A percentile compares a stretch with the other conserved stretches of the same genome.
These are phyloP conservation scores for Sterrhoptilus dennistouni DNA, from an alignment of 2,113 vertebrate genomes.

Conservation along the genomic window DNA sequence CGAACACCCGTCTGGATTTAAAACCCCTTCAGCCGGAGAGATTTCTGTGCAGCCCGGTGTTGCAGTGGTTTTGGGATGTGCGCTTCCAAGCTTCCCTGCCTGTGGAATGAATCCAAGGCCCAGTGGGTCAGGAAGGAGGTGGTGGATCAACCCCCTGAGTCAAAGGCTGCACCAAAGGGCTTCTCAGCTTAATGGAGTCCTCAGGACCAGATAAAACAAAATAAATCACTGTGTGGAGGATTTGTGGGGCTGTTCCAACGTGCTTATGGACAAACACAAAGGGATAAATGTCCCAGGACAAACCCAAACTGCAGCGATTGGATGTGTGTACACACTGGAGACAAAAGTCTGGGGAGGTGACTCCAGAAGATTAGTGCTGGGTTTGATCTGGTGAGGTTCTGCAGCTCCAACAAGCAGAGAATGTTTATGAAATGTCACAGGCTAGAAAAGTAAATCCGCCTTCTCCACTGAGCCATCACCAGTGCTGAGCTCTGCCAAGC, in stretches of 20 bases:
- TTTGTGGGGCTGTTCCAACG: background rate
- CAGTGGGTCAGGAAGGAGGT: accelerated
- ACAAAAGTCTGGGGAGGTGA: background rate
- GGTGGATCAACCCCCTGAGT: accelerated
- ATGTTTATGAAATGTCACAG: background rate
- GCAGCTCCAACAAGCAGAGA: background rate
- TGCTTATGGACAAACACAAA: background rate
- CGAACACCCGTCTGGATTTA: accelerated
- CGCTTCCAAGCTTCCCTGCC: no score
- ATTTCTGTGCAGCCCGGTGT: no score
- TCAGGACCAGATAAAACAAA: background rate
- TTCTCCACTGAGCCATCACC: background rate
- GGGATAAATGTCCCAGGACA: background rate
- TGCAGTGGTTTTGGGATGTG: accelerated
- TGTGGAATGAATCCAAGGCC: background rate
- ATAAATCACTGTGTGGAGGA: background rate
- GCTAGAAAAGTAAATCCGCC: background rate
- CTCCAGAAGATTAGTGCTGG: background rate
- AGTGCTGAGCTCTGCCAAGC: background rate
- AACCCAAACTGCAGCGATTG: background rate
- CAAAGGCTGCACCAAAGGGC: background rate
- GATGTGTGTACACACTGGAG: background rate
- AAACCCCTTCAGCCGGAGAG: background rate
- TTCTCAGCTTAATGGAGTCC: background rate
- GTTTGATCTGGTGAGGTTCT: background rate